Evolutionary conservation across 2,888 invertebrate genomes (phyloP), one percentile per base, ranked within the genome.

Genomic region (Ophioninae sp.): DNA sequence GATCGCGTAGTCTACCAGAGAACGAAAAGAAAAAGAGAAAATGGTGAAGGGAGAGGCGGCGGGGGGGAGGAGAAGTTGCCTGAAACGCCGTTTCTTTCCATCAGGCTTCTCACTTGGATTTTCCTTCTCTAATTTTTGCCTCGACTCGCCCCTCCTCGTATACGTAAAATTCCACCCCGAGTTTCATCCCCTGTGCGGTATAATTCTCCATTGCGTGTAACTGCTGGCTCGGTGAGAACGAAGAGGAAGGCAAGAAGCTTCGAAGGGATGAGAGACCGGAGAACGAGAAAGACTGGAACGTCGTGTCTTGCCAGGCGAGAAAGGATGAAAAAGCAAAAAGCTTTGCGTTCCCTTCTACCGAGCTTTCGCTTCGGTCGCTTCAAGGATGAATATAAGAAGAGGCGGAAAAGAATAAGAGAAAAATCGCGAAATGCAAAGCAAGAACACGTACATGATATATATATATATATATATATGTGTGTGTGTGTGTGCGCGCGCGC

Each of bases 291-390:
- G 44, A 30, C 30, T 56, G 70, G 76, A 70, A 73, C 68, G 30
- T 56, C 57, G 8, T n/a, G 56, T 82, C 80, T 84, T 77, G 82
- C 83, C 81, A 83, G 78, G 82, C 59, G 70, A 77, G 64, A 37
- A 75, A 69, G 79, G 73, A 80, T 39, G 74, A 81, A 75, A 57
- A 44, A 57, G 39, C 61, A 57, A 79, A 79, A 44, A 68, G 69
- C 7, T 44, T 70, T 79, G 62, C 70, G 72, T 84, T 79, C 62
- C 67, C 75, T 72, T 41, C 44, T 59, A 62, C 68, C 50, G 23
- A 59, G 65, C 73, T 65, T 76, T 64, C 23, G 21, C 59, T 67
- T 17, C 56, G 13, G 21, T 62, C 62, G 64, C 61, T 67, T 61
- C 57, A 77, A 30, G 20, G 59, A 23, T 61, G 21, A 61, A 68